Evolutionary conservation across 2,113 vertebrate genomes (phyloP).

Genomic region (Melanostigma gelatinosum): DNA sequence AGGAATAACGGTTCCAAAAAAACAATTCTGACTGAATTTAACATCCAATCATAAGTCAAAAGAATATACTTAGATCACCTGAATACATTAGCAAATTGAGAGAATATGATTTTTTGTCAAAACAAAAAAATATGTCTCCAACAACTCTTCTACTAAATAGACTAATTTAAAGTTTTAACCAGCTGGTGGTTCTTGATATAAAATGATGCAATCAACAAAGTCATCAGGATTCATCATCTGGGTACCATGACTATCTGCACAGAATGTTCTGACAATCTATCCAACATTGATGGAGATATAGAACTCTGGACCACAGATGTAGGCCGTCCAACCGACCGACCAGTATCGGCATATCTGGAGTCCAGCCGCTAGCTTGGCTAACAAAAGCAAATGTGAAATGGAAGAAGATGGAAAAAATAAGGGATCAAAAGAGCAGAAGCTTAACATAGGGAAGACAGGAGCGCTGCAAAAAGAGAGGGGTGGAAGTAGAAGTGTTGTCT

Average conservation of each 20-base stretch:
- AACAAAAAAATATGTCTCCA: no score
- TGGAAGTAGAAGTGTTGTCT: slow-evolving; percentile 17
- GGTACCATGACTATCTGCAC: background rate
- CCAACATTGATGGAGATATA: background rate
- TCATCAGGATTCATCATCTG: background rate
- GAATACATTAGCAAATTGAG: no score
- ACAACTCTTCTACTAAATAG: no score
- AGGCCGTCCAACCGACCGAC: background rate
- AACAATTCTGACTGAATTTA: no score
- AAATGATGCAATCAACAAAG: background rate
- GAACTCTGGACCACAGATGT: background rate
- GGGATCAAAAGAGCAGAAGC: background rate
- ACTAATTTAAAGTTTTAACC: no score
- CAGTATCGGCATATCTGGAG: background rate
- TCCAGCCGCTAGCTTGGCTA: background rate
- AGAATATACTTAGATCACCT: no score
- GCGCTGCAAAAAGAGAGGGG: background rate
- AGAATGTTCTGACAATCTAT: background rate
- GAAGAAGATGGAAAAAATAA: background rate
- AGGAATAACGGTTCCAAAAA: no score
- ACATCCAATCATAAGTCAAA: no score
- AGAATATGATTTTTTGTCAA: no score
- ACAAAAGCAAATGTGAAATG: background rate
- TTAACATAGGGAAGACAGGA: background rate
- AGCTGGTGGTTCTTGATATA: no score